Evolutionary conservation across 2,113 vertebrate species (phyloP).

Genomic region (Dissostichus mawsoni): DNA sequence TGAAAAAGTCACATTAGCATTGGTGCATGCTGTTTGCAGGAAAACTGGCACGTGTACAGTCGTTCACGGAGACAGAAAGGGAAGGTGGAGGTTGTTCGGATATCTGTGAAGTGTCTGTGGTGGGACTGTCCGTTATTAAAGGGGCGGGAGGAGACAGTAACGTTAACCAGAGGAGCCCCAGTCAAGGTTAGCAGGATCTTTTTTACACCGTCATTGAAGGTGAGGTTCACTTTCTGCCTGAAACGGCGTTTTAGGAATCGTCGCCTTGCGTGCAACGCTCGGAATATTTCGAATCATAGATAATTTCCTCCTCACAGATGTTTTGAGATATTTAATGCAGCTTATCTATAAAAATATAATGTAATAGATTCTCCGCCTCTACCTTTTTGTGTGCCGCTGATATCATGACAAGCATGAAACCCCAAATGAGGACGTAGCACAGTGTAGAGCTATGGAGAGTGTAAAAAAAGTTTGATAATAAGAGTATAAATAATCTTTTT

Average conservation of each 20-base stretch:
- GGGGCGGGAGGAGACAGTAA: conserved; percentile 58
- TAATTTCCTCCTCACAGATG: conserved; percentile 36
- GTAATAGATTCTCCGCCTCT: neutral
- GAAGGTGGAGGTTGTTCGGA: conserved; percentile 24
- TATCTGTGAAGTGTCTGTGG: conserved; percentile 74
- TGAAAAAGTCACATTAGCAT: neutral
- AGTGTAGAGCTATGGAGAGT: no score
- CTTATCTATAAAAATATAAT: neutral
- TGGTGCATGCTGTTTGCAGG: no score
- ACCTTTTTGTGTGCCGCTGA: neutral
- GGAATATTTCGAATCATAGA: neutral
- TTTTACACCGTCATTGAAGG: conserved; percentile 5
- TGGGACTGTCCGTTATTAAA: conserved; percentile 39
- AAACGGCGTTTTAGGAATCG: neutral
- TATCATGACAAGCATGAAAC: neutral
- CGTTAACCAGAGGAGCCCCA: conserved; percentile 45
- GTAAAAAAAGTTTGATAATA: no score
- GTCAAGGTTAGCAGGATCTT: conserved; percentile 53
- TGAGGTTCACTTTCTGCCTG: neutral
- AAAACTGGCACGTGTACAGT: neutral
- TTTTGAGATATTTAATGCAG: conserved; percentile 22
- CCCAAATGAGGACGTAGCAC: neutral
- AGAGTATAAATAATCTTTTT: no score
- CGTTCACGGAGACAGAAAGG: conserved; percentile 11
- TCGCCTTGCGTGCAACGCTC: neutral